These are phyloP conservation scores for Drosophila antonietae DNA, from an alignment of 2,888 invertebrate species.

Conservation along the genomic window DNA sequence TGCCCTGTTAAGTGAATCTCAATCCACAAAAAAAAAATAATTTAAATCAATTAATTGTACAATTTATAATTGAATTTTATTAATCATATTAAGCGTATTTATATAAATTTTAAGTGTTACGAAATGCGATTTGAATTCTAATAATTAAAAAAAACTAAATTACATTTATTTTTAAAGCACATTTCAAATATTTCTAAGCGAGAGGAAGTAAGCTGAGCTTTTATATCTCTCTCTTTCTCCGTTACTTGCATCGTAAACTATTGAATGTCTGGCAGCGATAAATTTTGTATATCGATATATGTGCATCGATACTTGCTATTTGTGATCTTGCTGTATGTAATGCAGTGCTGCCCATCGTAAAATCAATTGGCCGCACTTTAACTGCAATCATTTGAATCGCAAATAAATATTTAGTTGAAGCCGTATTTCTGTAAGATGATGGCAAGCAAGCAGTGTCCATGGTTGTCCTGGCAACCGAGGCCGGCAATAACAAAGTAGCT, in stretches of 20 bases:
- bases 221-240: not conserved
- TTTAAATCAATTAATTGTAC: not conserved
- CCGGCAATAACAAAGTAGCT: slow-evolving; percentile 1
- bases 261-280: not conserved
- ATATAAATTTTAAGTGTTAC: not conserved
- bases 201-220: not conserved
- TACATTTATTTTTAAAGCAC: not conserved
- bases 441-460: not conserved
- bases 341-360: not conserved
- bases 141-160: not conserved
- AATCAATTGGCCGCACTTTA: not conserved
- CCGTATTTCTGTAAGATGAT: not conserved
- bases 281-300: not conserved
- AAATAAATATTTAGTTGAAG: not conserved
- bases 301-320: not conserved
- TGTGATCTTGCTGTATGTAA: not conserved
- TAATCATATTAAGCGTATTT: not conserved
- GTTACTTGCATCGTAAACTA: not conserved
- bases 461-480: slow-evolving; percentile 38
- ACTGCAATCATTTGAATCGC: not conserved
- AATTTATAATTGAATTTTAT: not conserved
- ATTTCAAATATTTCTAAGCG: not conserved
- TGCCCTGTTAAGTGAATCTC: slow-evolving; percentile 69
- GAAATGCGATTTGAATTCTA: not conserved
- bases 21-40: not conserved